Evolutionary conservation across 2,113 vertebrate genomes (phyloP).

Genomic region (Heptranchias perlo): DNA sequence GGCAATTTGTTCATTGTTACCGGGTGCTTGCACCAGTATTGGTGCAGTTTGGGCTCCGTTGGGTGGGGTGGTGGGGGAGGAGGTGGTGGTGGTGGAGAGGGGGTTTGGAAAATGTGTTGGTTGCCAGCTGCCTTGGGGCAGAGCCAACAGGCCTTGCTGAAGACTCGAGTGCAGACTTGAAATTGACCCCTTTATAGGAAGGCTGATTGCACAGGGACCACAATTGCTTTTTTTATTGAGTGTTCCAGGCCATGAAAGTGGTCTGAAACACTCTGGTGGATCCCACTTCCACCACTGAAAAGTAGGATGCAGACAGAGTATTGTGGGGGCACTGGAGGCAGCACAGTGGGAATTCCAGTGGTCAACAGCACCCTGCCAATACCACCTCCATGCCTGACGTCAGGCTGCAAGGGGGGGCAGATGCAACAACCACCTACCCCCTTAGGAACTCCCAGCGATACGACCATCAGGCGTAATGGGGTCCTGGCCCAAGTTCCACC

Average conservation of each 20-base stretch:
- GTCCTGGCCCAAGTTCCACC: background rate
- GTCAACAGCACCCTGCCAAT: background rate
- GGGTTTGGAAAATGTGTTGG: background rate
- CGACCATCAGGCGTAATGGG: too few species aligned
- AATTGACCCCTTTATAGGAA: background rate
- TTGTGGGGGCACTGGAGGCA: background rate
- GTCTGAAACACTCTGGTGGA: too few species aligned
- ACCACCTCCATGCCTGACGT: background rate
- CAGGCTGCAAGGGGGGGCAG: too few species aligned
- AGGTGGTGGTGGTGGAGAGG: too few species aligned
- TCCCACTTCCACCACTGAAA: background rate
- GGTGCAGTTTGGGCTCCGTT: background rate
- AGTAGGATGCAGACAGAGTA: background rate
- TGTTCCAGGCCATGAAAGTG: too few species aligned
- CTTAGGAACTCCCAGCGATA: background rate
- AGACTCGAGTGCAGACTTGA: background rate
- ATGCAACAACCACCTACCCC: background rate
- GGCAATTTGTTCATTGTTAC: background rate
- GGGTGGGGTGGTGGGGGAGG: background rate
- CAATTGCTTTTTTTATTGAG: too few species aligned
- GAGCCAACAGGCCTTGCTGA: background rate
- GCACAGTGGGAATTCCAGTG: background rate
- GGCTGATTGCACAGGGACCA: background rate
- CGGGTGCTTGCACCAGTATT: background rate
- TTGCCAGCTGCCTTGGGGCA: background rate